These are phyloP conservation scores for Drosophila willistoni DNA, from an alignment of 1,140 invertebrate genomes.

Conservation along the genomic window DNA sequence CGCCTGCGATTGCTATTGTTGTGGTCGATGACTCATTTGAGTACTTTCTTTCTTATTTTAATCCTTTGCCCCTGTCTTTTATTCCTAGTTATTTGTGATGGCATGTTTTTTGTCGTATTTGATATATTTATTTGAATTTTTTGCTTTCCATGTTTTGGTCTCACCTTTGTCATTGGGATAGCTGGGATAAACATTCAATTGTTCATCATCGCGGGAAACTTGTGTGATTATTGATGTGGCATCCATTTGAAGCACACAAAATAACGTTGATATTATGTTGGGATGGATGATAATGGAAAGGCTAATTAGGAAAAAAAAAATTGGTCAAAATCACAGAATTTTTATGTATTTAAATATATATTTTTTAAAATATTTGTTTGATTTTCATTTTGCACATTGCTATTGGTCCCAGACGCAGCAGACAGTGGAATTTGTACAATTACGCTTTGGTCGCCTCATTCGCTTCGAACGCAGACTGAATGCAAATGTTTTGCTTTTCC, in stretches of 20 bases:
- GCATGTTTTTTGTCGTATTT: not conserved
- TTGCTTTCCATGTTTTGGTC: slow-evolving; percentile 75
- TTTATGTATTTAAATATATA: slow-evolving; percentile 8
- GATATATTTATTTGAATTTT: not conserved
- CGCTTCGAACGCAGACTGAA: slow-evolving; percentile 64
- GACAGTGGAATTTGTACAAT: slow-evolving; percentile 80
- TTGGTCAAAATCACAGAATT: slow-evolving; percentile 28
- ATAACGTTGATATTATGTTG: slow-evolving; percentile 36
- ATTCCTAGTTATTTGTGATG: not conserved
- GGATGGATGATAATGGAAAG: slow-evolving; percentile 35
- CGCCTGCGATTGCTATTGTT: slow-evolving; percentile 44
- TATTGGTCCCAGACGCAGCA: slow-evolving; percentile 52
- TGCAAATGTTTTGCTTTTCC: slow-evolving; percentile 68
- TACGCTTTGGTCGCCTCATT: slow-evolving; percentile 79
- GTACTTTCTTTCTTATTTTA: slow-evolving; percentile 6
- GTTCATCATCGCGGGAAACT: slow-evolving; percentile 97
- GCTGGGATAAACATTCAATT: slow-evolving; percentile 94
- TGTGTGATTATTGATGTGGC: slow-evolving; percentile 99
- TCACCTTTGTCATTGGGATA: slow-evolving; percentile 96
- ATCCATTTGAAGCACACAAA: slow-evolving; percentile 94
- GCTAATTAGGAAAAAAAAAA: slow-evolving; percentile 36
- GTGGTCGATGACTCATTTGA: slow-evolving; percentile 63
- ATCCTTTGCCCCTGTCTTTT: not conserved
- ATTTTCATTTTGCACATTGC: slow-evolving; percentile 29
- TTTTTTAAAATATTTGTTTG: not conserved